These are phyloP conservation scores for Therioaphis trifolii DNA, from an alignment of 2,888 invertebrate genomes.

Conservation along the genomic window DNA sequence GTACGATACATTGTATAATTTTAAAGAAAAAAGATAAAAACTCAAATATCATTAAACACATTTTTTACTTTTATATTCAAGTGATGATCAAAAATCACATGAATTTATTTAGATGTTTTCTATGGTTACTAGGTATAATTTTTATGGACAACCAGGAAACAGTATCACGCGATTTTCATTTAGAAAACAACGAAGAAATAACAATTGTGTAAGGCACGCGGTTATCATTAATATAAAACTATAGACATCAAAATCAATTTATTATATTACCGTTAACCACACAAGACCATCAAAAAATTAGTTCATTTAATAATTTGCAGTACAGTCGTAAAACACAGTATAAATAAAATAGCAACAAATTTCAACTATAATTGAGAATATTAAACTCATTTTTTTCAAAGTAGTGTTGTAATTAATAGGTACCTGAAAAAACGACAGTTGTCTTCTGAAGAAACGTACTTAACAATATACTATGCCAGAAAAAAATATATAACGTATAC, in stretches of 20 bases:
- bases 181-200: neutral
- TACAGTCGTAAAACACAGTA: neutral
- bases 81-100: neutral
- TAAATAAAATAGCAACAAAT: neutral
- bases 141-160: neutral
- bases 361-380: too few species aligned
- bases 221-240: constrained; percentile 21
- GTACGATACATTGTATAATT: too few species aligned
- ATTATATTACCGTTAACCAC: constrained; percentile 31
- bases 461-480: too few species aligned
- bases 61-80: neutral
- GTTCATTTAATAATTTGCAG: too few species aligned
- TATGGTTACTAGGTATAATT: neutral
- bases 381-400: too few species aligned
- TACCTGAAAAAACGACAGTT: too few species aligned
- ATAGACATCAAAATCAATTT: constrained; percentile 10
- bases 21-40: too few species aligned
- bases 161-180: constrained; percentile 29
- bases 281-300: constrained; percentile 25
- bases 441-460: too few species aligned
- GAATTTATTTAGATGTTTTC: neutral
- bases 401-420: too few species aligned
- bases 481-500: too few species aligned
- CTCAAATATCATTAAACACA: neutral
- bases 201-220: constrained; percentile 20